A percentile compares a stretch with the other conserved stretches of the same genome.
Evolutionary conservation across 2,797 vertebrate genomes (phyloP).

Genomic region (Sebastes steindachneri): DNA sequence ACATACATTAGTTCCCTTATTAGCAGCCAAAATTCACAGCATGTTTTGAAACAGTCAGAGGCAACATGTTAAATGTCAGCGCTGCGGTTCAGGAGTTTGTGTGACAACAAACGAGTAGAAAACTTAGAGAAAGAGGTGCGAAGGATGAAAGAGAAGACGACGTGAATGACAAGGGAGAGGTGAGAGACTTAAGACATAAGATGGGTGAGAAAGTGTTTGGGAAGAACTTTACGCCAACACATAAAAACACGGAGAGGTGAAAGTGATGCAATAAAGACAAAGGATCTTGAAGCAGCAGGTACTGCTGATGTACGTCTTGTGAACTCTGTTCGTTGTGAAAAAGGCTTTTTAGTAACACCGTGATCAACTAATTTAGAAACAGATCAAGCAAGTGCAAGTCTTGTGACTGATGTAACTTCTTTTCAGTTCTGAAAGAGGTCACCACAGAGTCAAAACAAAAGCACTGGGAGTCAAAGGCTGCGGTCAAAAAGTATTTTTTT

Average conservation of each 20-base stretch:
- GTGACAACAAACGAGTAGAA: constrained; percentile 34
- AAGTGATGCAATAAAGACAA: constrained; percentile 26
- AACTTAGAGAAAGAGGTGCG: constrained; percentile 19
- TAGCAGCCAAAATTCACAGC: constrained; percentile 15
- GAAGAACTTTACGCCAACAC: background rate
- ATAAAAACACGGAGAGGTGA: background rate
- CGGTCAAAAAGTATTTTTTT: too few species aligned
- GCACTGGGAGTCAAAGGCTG: background rate
- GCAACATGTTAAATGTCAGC: background rate
- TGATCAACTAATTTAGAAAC: constrained; percentile 2
- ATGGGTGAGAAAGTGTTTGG: constrained; percentile 24
- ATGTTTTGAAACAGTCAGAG: background rate
- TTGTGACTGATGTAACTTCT: background rate
- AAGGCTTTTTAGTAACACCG: background rate
- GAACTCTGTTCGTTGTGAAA: constrained; percentile 2
- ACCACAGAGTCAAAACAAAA: background rate
- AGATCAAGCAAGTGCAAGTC: background rate
- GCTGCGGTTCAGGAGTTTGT: constrained; percentile 22
- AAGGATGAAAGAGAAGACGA: constrained; percentile 16
- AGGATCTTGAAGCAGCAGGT: background rate
- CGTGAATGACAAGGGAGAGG: constrained; percentile 20
- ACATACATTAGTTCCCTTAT: constrained; percentile 30
- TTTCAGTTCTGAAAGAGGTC: constrained; percentile 7
- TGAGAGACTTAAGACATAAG: constrained; percentile 30
- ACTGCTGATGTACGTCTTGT: background rate